A percentile compares a stretch with the other conserved stretches of the same genome.
These are phyloP conservation scores for Dynastes grantii DNA, from an alignment of 2,888 invertebrate species.

Conservation along the genomic window DNA sequence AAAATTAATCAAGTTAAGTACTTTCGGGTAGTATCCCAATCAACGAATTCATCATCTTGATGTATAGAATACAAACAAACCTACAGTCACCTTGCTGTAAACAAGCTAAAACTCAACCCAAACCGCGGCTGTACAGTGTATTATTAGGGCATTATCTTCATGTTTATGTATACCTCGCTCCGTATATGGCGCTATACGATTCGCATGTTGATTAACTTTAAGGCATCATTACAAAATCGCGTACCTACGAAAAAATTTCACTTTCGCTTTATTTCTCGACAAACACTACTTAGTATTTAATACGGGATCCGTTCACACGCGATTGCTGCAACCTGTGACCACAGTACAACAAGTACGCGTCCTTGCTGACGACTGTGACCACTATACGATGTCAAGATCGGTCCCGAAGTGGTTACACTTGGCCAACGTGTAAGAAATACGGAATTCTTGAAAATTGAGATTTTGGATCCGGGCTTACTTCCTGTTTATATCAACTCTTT, in stretches of 20 bases:
- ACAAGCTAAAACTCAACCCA: no score
- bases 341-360: slow-evolving; percentile 57
- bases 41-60: background rate
- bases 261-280: slow-evolving; percentile 28
- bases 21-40: background rate
- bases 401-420: slow-evolving; percentile 54
- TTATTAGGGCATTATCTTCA: slow-evolving; percentile 3
- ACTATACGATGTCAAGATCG: slow-evolving; percentile 56
- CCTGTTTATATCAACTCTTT: slow-evolving; percentile 34
- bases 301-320: slow-evolving; percentile 27
- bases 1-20: background rate
- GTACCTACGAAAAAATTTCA: slow-evolving; percentile 9
- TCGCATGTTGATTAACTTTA: slow-evolving; percentile 22
- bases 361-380: slow-evolving; percentile 54
- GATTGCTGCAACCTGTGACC: background rate
- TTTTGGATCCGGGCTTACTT: background rate
- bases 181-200: background rate
- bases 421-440: slow-evolving; percentile 49
- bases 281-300: slow-evolving; percentile 45
- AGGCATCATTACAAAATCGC: slow-evolving; percentile 26
- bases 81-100: background rate
- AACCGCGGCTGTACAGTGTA: background rate
- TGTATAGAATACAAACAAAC: background rate
- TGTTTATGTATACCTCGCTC: background rate
- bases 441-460: slow-evolving; percentile 34